These are phyloP conservation scores for Turritopsis rubra DNA, from an alignment of 30 jellyfish, hydroid and myxozoan genomes.

Conservation along the genomic window DNA sequence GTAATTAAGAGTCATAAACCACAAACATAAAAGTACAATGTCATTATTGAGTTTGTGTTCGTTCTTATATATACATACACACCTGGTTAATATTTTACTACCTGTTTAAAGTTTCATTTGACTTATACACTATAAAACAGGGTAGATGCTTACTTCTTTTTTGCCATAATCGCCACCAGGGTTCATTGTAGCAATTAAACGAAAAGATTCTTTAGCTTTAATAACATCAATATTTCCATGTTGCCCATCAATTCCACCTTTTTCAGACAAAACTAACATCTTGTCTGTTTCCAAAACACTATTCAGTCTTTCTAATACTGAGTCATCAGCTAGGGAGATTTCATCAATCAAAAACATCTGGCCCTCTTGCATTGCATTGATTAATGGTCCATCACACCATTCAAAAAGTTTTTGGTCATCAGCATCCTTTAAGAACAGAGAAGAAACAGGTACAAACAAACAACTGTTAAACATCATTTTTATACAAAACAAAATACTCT, in stretches of 20 bases:
- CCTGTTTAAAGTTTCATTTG: no score
- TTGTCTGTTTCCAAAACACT: slow-evolving; percentile 83
- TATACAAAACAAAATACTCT: background rate
- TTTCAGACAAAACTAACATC: slow-evolving; percentile 76
- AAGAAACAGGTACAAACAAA: background rate
- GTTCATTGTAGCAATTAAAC: slow-evolving; percentile 92
- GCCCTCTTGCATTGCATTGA: slow-evolving; percentile 85
- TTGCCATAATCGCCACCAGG: slow-evolving; percentile 99
- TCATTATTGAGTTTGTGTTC: no score
- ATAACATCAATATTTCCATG: slow-evolving; percentile 53
- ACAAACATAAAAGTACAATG: no score
- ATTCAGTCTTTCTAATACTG: slow-evolving; percentile 91
- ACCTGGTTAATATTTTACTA: no score
- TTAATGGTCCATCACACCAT: slow-evolving; percentile 98
- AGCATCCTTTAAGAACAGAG: slow-evolving; percentile 12
- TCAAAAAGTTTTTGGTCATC: slow-evolving; percentile 67
- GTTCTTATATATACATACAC: no score
- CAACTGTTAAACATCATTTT: background rate
- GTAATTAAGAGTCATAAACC: no score
- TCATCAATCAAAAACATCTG: slow-evolving; percentile 81
- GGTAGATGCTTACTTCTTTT: slow-evolving; percentile 59
- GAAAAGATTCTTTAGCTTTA: slow-evolving; percentile 54
- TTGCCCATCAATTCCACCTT: slow-evolving; percentile 49
- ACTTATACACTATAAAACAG: no score
- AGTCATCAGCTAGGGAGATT: slow-evolving; percentile 96